Evolutionary conservation across 2,113 vertebrate genomes (phyloP), one percentile per base, ranked within the genome.

Genomic region (Pteropus alecto): DNA sequence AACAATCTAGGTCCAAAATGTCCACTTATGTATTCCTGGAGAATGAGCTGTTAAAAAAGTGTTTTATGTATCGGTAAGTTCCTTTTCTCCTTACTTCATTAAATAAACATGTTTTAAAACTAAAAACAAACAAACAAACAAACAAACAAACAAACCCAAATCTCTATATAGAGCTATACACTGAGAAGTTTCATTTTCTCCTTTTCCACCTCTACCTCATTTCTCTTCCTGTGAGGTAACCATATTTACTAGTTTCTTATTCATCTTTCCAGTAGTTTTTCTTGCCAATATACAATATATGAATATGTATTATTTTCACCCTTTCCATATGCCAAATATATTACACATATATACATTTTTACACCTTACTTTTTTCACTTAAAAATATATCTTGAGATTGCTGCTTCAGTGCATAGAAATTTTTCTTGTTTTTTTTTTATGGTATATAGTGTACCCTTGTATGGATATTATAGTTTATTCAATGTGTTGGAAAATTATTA

Each of bases 401-500:
- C 61, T 86, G 12, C 28, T 70, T 81, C 16, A 33, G 24, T 65
- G 63, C 33, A 70, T 2, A 89, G 16, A 96, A 77, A 61, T 82
- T 2, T 48, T 38, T 26, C 14, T 84, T 70, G 9, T 71, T 70
- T 90, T 85, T 70, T 94, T 85, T 63, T 79, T n/a, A 86, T 81
- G 26, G 26, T 96, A 21, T 28, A 65, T 46, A 77, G 14, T 26
- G 35, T 76, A 86, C 33, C 21, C 24, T 79, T 77, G 18, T 3
- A 85, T 81, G 56, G 26, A 73, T 18, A 70, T 26, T 79, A 35
- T 7, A 61, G 43, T 82, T 95, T 60, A 92, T 63, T 94, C 8
- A 84, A 28, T 90, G 30, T 87, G 28, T 81, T 94, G 54, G 43
- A 3, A 93, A 96, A 87, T 73, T 89, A 95, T 58, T 68, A 83